Conservation (phyloP, 2,113 vertebrate species). For the Silurus asotus region DNA sequence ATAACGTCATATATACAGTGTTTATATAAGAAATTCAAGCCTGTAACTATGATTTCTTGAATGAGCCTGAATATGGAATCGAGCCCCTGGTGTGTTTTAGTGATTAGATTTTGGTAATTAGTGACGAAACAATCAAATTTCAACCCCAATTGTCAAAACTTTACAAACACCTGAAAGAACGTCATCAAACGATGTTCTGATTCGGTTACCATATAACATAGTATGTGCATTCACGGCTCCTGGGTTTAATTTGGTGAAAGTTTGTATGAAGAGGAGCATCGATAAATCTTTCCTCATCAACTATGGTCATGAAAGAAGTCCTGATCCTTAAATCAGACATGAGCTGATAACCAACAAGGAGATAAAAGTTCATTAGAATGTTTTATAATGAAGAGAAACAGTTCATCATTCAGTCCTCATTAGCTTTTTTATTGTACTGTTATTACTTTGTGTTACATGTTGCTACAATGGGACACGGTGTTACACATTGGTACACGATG, state of each 20-base stretch:
- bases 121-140: too few relatives aligned
- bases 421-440: not conserved
- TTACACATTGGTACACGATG: too few relatives aligned
- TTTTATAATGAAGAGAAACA: not conserved
- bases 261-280: not conserved
- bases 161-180: not conserved
- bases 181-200: not conserved
- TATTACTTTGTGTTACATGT: not conserved
- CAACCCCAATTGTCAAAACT: too few relatives aligned
- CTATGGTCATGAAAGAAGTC: not conserved
- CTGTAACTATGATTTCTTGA: too few relatives aligned
- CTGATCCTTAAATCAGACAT: not conserved
- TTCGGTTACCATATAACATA: not conserved
- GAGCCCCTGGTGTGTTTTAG: too few relatives aligned
- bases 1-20: too few relatives aligned
- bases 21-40: too few relatives aligned
- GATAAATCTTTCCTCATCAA: not conserved
- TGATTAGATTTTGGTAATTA: too few relatives aligned
- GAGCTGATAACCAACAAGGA: not conserved
- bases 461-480: too few relatives aligned
- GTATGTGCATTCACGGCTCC: not conserved
- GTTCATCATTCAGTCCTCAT: not conserved
- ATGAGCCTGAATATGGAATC: too few relatives aligned
- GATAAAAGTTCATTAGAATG: not conserved
- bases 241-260: not conserved